A percentile compares a stretch with the other conserved stretches of the same genome.
phyloP scores from a whole-genome alignment of 1,140 invertebrate genomes.

The Phenacoccus solenopsis region DNA sequence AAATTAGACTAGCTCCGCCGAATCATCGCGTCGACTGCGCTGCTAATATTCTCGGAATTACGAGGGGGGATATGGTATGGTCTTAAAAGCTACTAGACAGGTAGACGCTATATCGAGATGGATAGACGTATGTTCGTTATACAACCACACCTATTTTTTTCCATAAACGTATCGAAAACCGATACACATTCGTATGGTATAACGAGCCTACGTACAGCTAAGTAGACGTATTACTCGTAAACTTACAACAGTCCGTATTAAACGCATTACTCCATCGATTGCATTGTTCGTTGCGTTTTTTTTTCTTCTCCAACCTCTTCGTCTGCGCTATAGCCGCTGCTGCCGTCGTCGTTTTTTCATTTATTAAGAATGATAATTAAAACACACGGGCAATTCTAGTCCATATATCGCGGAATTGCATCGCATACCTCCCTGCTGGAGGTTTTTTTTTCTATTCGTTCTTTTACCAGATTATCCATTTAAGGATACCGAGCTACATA shows the following conservation, averaged over 20 bases:
- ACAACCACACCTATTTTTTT: constrained; percentile 14
- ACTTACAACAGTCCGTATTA: constrained; percentile 10
- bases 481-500: constrained; percentile 6
- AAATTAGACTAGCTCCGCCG: neutral
- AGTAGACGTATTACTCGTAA: constrained; percentile 11
- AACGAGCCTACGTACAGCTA: neutral
- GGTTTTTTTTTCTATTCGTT: neutral
- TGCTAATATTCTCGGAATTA: neutral
- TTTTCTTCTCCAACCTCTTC: neutral
- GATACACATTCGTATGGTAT: constrained; percentile 10
- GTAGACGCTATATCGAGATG: constrained; percentile 5
- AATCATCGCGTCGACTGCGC: too few species aligned
- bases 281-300: constrained; percentile 1
- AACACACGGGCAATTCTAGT: constrained; percentile 15
- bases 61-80: neutral
- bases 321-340: neutral
- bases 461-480: constrained; percentile 14
- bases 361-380: constrained; percentile 18
- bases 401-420: constrained; percentile 16
- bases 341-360: constrained; percentile 10
- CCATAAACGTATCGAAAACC: constrained; percentile 15
- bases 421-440: constrained; percentile 13
- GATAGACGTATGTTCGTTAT: neutral
- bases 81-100: neutral
- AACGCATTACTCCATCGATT: constrained; percentile 9